A percentile compares a stretch with the other conserved stretches of the same genome.
Conservation (phyloP, 2,888 invertebrate genomes). For the Pardosa pseudoannulata region DNA sequence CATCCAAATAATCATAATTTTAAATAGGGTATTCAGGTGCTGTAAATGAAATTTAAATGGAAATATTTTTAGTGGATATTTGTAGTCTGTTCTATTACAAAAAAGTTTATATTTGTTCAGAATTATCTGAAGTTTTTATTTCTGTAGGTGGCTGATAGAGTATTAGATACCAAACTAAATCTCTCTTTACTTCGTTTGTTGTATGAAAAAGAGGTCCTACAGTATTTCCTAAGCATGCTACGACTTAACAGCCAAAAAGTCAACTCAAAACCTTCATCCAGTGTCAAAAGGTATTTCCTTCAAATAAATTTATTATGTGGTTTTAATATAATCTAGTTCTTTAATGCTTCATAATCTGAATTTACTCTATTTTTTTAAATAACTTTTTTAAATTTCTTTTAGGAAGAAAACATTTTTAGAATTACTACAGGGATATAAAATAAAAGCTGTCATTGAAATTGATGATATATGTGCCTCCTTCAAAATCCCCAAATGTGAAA, state of each 20-base stretch:
- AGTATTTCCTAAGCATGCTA: conserved; percentile 51
- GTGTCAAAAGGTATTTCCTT: conserved; percentile 23
- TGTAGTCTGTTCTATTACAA: no score
- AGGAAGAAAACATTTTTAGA: conserved; percentile 33
- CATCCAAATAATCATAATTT: no score
- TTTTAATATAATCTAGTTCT: neutral
- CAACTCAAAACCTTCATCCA: neutral
- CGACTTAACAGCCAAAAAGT: conserved; percentile 7
- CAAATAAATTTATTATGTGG: neutral
- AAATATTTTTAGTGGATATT: no score
- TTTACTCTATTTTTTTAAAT: neutral
- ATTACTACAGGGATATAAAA: conserved; percentile 27
- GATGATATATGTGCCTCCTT: conserved; percentile 59
- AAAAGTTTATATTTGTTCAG: no score
- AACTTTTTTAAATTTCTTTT: conserved; percentile 17
- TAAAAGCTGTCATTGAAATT: conserved; percentile 23
- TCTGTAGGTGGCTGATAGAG: conserved; percentile 36
- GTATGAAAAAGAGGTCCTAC: conserved; percentile 58
- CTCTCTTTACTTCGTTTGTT: conserved; percentile 48
- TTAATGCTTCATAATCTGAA: neutral
- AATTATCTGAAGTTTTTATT: no score
- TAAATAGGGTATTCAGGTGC: no score
- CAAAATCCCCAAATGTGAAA: conserved; percentile 60
- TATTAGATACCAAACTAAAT: conserved; percentile 35
- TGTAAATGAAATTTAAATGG: no score